A percentile compares a stretch with the other conserved stretches of the same genome.
Conservation (phyloP, 2,113 vertebrate genomes). For the Pycnonotus jocosus region DNA sequence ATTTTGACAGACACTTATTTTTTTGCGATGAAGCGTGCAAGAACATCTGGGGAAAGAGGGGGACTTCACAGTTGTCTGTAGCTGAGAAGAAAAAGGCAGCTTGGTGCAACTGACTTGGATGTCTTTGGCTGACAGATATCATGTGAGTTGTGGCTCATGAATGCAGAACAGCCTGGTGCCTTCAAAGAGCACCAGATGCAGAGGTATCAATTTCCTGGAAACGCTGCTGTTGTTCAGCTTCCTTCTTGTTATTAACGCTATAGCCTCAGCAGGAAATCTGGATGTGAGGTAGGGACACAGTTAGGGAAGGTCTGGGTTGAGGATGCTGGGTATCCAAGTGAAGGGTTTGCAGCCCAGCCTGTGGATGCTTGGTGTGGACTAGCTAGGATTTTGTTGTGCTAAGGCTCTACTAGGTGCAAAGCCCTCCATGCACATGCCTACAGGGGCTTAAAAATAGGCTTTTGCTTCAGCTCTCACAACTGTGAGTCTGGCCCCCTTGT, state of each 20-base stretch:
- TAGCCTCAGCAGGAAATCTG: neutral
- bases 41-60: neutral
- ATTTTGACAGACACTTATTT: neutral
- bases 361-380: neutral
- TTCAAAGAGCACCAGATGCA: neutral
- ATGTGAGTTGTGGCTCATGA: neutral
- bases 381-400: neutral
- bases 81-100: neutral
- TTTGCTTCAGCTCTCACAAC: neutral
- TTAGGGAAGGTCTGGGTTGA: neutral
- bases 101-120: neutral
- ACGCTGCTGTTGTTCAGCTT: neutral
- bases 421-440: fast-evolving
- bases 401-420: neutral
- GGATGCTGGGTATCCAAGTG: neutral
- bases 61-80: neutral
- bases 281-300: neutral
- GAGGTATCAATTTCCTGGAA: neutral
- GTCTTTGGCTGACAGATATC: neutral
- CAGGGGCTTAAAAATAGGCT: neutral
- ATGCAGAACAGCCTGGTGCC: neutral
- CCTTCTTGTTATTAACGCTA: neutral
- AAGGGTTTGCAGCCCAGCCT: neutral
- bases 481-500: fast-evolving
- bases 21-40: neutral